phyloP scores from a whole-genome alignment of 2,113 vertebrate species.

The Bos taurus region ARS-UCD2.0 NC_037355.1:17458501-17459000 shows the following conservation, averaged over 20 bases:
- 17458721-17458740: neutral
- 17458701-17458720: neutral
- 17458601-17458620: neutral
- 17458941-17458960: no score
- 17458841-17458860: no score
- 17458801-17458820: no score
- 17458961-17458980: no score
- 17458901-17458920: no score
- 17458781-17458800: neutral
- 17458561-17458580: neutral
- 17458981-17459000: neutral
- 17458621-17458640: neutral
- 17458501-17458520: neutral
- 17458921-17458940: no score
- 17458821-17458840: no score
- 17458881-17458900: no score
- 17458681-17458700: neutral
- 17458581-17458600: neutral
- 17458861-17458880: no score
- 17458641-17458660: neutral
- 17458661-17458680: neutral
- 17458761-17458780: neutral
- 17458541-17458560: neutral
- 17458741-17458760: neutral
- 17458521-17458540: neutral